phyloP scores from a whole-genome alignment of 2,888 invertebrate genomes.

The Alcis repandata region DNA sequence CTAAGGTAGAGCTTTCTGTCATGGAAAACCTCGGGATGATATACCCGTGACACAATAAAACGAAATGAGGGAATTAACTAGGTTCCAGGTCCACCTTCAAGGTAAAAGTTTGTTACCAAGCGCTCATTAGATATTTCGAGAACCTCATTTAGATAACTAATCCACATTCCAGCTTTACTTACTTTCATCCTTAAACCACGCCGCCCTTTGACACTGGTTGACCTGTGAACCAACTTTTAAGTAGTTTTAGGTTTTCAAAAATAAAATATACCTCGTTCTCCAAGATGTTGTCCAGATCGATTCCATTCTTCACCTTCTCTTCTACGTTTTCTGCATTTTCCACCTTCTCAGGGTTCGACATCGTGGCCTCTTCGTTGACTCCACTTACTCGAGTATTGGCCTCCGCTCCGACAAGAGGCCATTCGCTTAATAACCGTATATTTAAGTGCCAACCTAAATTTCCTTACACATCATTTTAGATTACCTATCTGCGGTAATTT shows the following conservation, averaged over 20 bases:
- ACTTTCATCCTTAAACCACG: no score
- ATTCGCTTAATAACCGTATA: slow-evolving; percentile 21
- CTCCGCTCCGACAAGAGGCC: slow-evolving; percentile 23
- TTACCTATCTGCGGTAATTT: slow-evolving; percentile 26
- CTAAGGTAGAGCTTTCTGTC: no score
- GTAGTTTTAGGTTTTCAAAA: neutral
- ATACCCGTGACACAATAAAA: no score
- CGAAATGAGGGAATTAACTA: no score
- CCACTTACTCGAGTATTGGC: neutral
- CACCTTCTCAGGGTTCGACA: slow-evolving; percentile 60
- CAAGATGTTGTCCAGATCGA: slow-evolving; percentile 75
- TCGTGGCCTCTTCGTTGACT: slow-evolving; percentile 28
- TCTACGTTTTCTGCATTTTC: slow-evolving; percentile 34
- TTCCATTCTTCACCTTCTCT: slow-evolving; percentile 40
- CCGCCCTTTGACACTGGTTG: no score
- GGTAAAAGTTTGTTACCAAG: no score
- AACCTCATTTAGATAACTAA: no score
- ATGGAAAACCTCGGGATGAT: no score
- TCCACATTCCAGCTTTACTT: no score
- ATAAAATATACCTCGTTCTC: slow-evolving; percentile 57
- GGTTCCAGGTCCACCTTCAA: neutral
- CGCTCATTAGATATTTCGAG: no score
- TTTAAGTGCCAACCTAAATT: neutral
- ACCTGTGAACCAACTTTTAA: no score
- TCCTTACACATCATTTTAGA: neutral